Conservation (phyloP, 2,888 invertebrate species). For the Pristionchus maxplancki region DNA sequence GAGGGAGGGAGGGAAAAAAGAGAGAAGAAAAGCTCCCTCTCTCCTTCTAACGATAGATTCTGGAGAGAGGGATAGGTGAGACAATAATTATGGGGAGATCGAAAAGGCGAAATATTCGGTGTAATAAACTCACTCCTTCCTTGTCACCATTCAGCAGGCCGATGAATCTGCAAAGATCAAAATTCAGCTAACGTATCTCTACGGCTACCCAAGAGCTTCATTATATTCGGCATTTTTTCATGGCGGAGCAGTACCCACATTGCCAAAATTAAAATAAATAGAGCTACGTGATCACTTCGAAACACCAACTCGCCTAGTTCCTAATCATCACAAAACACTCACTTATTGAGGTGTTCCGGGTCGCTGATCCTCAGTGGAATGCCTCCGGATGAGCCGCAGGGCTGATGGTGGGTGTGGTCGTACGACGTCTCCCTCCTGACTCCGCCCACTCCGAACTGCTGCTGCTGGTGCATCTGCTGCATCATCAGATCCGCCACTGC, state of each 20-base stretch:
- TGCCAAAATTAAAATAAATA: no score
- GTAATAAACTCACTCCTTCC: conserved; percentile 44
- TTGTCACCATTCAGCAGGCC: conserved; percentile 41
- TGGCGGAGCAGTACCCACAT: not conserved
- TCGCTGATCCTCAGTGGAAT: conserved; percentile 50
- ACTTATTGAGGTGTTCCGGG: conserved; percentile 51
- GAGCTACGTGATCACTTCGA: no score
- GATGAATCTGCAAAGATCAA: conserved; percentile 51
- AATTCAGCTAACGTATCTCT: not conserved
- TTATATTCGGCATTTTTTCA: no score
- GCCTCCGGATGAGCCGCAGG: not conserved
- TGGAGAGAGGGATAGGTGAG: not conserved
- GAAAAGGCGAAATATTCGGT: not conserved
- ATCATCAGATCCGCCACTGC: conserved; percentile 27
- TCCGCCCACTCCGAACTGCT: conserved; percentile 1
- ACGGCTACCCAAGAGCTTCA: not conserved
- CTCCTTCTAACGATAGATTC: not conserved
- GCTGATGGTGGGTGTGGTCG: not conserved
- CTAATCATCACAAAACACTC: not conserved
- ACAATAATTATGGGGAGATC: conserved; percentile 19
- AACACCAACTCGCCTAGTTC: not conserved
- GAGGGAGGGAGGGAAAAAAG: not conserved
- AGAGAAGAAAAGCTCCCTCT: conserved; percentile 23
- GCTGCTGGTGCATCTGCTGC: conserved; percentile 19
- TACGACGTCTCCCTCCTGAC: conserved; percentile 33